Conservation (phyloP, 2,113 vertebrate species). For the Andinoacara biseriatus region DNA sequence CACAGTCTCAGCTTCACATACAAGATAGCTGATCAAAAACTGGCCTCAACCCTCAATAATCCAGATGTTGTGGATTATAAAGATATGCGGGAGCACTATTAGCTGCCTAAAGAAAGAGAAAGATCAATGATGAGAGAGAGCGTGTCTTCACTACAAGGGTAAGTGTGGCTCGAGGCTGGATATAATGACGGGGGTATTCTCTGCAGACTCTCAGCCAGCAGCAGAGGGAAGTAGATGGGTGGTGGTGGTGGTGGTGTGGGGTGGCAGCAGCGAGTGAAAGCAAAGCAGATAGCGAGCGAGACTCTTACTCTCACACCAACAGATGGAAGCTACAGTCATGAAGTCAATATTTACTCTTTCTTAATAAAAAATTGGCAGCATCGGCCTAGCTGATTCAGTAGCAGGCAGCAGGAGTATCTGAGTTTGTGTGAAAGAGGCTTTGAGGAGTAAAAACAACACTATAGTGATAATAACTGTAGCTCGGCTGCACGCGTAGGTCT, state of each 20-base stretch:
- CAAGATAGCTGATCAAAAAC: slow-evolving; percentile 6
- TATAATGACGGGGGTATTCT: slow-evolving; percentile 56
- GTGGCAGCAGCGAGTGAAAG: background rate
- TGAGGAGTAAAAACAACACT: slow-evolving; percentile 43
- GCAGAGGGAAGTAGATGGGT: slow-evolving; percentile 1
- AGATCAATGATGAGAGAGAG: slow-evolving; percentile 36
- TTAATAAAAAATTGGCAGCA: slow-evolving; percentile 57
- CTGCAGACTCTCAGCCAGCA: slow-evolving; percentile 46
- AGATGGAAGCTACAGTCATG: slow-evolving; percentile 60
- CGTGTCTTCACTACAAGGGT: slow-evolving; percentile 50
- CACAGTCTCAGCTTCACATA: background rate
- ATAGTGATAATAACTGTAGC: slow-evolving; percentile 37
- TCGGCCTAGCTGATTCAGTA: slow-evolving; percentile 30
- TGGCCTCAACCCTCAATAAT: background rate
- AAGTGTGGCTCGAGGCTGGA: slow-evolving; percentile 58
- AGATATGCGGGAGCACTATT: background rate
- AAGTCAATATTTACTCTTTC: slow-evolving; percentile 71
- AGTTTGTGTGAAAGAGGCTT: slow-evolving; percentile 32
- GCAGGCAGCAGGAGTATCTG: slow-evolving; percentile 30
- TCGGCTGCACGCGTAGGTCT: slow-evolving; percentile 54
- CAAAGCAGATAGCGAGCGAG: slow-evolving; percentile 17
- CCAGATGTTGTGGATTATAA: slow-evolving; percentile 23
- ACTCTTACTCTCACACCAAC: slow-evolving; percentile 40
- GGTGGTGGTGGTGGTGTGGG: background rate
- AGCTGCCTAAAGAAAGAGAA: slow-evolving; percentile 17